These are phyloP conservation scores for Cyprinella venusta DNA, from an alignment of 2,797 vertebrate species.

Conservation along the genomic window DNA sequence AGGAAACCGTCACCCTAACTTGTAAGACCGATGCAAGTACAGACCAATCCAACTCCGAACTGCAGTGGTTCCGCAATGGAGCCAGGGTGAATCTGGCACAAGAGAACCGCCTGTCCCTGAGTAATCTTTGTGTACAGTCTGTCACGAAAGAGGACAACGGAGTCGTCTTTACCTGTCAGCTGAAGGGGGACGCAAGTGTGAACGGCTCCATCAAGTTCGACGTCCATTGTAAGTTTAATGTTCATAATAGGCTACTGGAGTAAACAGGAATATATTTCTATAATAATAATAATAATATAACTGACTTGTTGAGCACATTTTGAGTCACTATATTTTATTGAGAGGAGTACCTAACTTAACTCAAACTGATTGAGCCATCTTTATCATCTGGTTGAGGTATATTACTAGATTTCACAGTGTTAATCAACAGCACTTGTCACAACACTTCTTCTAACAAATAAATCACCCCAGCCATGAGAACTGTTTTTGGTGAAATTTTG, in stretches of 20 bases:
- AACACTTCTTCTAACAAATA: too few relatives aligned
- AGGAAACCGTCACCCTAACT: conserved; percentile 68
- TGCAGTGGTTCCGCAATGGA: conserved; percentile 85
- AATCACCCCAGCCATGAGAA: too few relatives aligned
- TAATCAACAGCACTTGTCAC: too few relatives aligned
- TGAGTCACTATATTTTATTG: too few relatives aligned
- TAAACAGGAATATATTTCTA: neutral
- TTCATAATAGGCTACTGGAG: neutral
- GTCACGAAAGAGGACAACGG: conserved; percentile 76
- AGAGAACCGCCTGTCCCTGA: conserved; percentile 79
- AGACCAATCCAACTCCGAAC: conserved; percentile 61
- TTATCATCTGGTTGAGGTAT: too few relatives aligned
- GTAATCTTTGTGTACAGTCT: conserved; percentile 83
- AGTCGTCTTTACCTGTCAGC: conserved; percentile 83
- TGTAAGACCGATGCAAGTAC: conserved; percentile 57
- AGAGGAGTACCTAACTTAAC: too few relatives aligned
- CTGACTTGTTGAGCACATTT: too few relatives aligned
- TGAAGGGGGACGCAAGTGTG: conserved; percentile 69
- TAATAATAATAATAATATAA: too few relatives aligned
- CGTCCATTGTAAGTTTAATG: conserved; percentile 85
- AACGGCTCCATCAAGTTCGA: conserved; percentile 81
- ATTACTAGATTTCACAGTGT: too few relatives aligned
- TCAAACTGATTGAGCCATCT: too few relatives aligned
- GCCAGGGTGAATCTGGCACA: conserved; percentile 72
- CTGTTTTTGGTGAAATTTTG: too few relatives aligned